Base-by-base conservation (phyloP, 2,113 vertebrate species). In the Limnothrissa miodon region DNA sequence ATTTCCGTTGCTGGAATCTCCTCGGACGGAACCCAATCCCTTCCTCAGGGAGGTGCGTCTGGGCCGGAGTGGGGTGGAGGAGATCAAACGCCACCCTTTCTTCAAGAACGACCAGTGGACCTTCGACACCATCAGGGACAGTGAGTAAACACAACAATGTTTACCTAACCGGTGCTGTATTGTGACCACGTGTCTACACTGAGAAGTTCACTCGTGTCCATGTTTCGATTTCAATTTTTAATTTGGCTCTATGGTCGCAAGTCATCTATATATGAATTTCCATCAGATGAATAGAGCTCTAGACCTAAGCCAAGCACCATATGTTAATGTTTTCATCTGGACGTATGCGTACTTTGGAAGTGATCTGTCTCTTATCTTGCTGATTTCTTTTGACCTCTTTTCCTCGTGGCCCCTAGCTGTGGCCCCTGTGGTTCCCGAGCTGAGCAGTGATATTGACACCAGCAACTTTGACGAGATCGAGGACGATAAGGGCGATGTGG, bases 381-480 rank as follows among this genome's bases (percentile, higher is more conserved):
- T 62, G 59, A 33, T 2, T 82, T 10, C 17, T 56, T 45, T 10
- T 25, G 39, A 1, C 13, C 21, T 23, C 39, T 33, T 42, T 21
- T 59, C 44, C 36, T 4, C 45, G 42, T 39, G 8, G 10, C 13
- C 44, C 51, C 36, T 87, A 99, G 98, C 97, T 83, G 96, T 95
- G 19, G 98, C 98, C 83, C 98, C 98, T 11, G 98, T 99, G 83
- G 98, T 99, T 59, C 98, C 98, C 46, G 98, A 99, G 90, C 94
- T 99, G 89, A 97, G 96, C 94, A 99, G 98, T 87, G 98, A 99
- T 90, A 96, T 97, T 87, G 98, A 99, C 91, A 99, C 97, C 91
- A 99, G 98, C 90, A 99, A 99, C 90, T 99, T 99, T 90, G 98
- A 99, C 83, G 98, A 99, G 87, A 97, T 99, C 44, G 97, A 99